Base-by-base conservation (phyloP, 2,113 vertebrate genomes). In the Calyptommatus sinebrachiatus region DNA sequence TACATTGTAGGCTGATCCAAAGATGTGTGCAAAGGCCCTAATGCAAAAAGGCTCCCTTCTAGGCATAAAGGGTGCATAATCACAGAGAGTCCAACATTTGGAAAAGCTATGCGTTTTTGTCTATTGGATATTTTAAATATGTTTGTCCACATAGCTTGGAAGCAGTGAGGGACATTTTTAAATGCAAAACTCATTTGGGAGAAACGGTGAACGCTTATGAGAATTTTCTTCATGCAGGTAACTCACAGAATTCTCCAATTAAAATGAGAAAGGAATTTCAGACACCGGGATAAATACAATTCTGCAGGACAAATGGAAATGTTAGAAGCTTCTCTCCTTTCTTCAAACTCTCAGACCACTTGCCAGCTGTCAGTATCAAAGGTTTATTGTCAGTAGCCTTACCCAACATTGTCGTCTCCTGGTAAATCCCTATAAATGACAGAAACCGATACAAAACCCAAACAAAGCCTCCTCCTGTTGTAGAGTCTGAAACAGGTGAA, bases 401-500 rank as follows among this genome's bases (percentile, higher is more conserved):
- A 31, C 46, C 50, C 53, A 46, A 29, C 65, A 62, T 61, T 46
- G 65, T 46, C 29, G 53, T 29, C 53, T 62, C 50, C 72, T 67
- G 75, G 73, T 75, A 81, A 81, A 81, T 70, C 73, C 41, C n/a
- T 81, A 62, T 20, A 78, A 71, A 61, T 76, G 67, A 76, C 66
- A 26, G 31, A 69, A 29, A 61, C 50, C 53, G 46, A 46, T 31
- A 57, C 62, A 66, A 76, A 66, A 21, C 76, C 68, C 60, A 77
- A 68, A 57, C 20, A 31, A 72, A 61, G 50, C 21, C 26, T 24
- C 57, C 63, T 60, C 53, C 65, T 65, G 68, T 29, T 46, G 31
- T 14, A 35, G 46, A 46, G 73, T 26, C 46, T 72, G 70, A 79
- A 63, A 71, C 79, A 74, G 71, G 31, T 29, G 20, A 72, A 74